Evolutionary conservation across 35 echinoderm and acorn worm species (phyloP).

Genomic region (Eucidaris tribuloides): DNA sequence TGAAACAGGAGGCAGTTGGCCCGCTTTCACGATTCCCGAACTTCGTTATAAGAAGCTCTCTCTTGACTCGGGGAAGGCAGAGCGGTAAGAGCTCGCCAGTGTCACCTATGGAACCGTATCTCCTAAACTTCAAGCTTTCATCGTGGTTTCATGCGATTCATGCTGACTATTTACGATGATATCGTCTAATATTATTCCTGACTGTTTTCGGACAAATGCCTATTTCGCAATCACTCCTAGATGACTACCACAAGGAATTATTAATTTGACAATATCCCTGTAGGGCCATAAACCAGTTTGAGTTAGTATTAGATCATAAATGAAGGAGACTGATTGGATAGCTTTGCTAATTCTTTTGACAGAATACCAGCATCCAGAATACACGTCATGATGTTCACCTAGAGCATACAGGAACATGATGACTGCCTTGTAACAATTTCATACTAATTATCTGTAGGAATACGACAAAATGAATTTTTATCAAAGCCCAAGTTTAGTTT

Average conservation of each 20-base stretch:
- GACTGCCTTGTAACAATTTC: too few relatives aligned
- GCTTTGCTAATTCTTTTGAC: too few relatives aligned
- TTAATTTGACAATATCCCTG: background rate
- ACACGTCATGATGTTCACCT: too few relatives aligned
- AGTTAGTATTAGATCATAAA: background rate
- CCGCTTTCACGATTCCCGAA: slow-evolving; percentile 35
- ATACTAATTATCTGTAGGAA: too few relatives aligned
- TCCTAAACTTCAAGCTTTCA: slow-evolving; percentile 10
- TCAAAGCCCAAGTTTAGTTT: too few relatives aligned
- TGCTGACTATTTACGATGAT: background rate
- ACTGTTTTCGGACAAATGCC: background rate
- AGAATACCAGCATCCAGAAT: too few relatives aligned
- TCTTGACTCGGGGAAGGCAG: background rate
- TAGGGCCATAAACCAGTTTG: background rate
- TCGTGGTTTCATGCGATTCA: slow-evolving; percentile 1
- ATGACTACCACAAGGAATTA: background rate
- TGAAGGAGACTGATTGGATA: too few relatives aligned
- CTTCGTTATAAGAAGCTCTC: slow-evolving; percentile 23
- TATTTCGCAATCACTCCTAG: background rate
- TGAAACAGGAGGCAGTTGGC: background rate
- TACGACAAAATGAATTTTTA: too few relatives aligned
- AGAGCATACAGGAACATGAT: too few relatives aligned
- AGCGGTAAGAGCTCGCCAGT: slow-evolving; percentile 40
- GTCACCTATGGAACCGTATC: slow-evolving; percentile 42
- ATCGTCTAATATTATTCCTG: background rate